Evolutionary conservation across 2,113 vertebrate genomes (phyloP), one percentile per base, ranked within the genome.

Genomic region (Lathamus discolor): DNA sequence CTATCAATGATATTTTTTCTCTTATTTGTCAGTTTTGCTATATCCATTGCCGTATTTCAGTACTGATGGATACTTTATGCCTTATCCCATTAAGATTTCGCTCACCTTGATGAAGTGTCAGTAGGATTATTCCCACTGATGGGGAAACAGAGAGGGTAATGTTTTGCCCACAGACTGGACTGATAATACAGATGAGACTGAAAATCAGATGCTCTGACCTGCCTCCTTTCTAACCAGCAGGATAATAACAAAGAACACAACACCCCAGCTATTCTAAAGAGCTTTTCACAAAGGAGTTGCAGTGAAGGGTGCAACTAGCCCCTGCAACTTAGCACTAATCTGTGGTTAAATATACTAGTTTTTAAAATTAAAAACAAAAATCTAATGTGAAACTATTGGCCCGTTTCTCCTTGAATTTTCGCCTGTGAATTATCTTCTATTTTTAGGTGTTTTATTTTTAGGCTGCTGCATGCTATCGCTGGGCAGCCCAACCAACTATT

Each of bases 361-460:
- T 92, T 88, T 75, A 31, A 66, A 66, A 33, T 37, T 62, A 61
- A 91, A 89, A 54, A 0, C 41, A 75, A 86, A 78, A 76, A 39
- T 24, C 39, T 31, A 70, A 52, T 49, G 75, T 31, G 55, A 83
- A 94, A 81, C 57, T 74, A 35, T 31, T 29, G 52, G 91, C 91
- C 89, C 84, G 29, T 81, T 96, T 97, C 91, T 93, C 88, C 96
- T 94, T 95, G 81, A 91, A 86, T 93, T 91, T 94, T 85, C 80
- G 93, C 88, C 84, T 86, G 81, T 72, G 88, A 91, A 96, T 96
- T 97, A 92, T 83, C 87, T 83, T 85, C 93, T 96, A 96, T 96
- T 96, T 96, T 94, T 95, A 97, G 92, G 14, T 3, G 67, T 82
- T 91, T 89, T 97, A 97, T 95, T 97, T 97, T 96, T 96, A 96